phyloP scores from a whole-genome alignment of 2,797 vertebrate genomes.

The Vireo griseus region DNA sequence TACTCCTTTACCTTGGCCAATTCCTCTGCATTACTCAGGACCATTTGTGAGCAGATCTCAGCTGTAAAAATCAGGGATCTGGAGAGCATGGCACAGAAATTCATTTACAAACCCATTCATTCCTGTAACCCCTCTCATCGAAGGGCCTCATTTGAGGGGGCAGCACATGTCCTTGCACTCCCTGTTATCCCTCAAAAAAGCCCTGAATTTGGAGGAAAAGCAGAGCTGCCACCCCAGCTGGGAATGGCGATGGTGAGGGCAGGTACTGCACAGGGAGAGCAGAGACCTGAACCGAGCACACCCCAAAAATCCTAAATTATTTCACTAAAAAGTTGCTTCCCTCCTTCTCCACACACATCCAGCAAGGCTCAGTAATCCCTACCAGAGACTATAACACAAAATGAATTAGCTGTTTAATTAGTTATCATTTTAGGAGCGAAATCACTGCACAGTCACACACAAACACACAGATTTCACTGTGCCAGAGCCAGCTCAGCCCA shows the following conservation, averaged over 20 bases:
- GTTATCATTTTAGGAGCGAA: background rate
- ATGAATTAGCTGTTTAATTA: background rate
- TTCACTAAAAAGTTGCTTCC: background rate
- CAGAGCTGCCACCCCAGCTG: background rate
- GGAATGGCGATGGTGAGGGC: background rate
- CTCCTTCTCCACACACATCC: background rate
- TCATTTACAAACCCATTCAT: background rate
- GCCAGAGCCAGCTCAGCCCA: background rate
- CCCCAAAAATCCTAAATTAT: background rate
- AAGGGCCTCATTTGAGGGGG: background rate
- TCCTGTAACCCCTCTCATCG: background rate
- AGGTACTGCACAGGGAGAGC: background rate
- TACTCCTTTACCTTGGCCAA: background rate
- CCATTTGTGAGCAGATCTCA: background rate
- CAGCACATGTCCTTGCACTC: fast-evolving
- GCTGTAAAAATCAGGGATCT: background rate
- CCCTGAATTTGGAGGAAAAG: too few relatives aligned
- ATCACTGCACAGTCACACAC: background rate
- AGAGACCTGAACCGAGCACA: background rate
- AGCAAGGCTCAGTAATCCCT: background rate
- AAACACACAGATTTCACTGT: background rate
- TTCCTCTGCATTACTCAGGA: background rate
- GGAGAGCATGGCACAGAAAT: background rate
- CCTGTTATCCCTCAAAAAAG: fast-evolving
- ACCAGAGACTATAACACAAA: background rate